Conservation (phyloP, 2,888 invertebrate genomes). For the Flexamia atlantica region DNA sequence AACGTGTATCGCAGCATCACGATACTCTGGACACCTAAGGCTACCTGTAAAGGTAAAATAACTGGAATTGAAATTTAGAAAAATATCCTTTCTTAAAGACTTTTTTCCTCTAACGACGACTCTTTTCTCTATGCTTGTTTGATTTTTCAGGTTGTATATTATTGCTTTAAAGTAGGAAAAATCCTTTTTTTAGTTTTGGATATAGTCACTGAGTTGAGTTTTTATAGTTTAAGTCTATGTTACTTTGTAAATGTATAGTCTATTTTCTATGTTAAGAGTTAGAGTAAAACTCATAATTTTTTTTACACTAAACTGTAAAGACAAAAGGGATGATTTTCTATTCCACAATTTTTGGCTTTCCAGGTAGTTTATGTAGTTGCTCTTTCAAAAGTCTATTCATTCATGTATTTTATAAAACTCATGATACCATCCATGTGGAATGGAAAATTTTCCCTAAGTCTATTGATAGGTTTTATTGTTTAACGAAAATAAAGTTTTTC, state of each 20-base stretch:
- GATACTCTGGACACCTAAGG: no score
- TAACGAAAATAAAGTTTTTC: constrained; percentile 58
- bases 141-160: no score
- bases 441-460: constrained; percentile 73
- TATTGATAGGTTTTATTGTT: constrained; percentile 72
- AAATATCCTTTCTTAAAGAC: no score
- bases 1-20: no score
- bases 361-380: constrained; percentile 48
- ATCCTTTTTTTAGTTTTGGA: not conserved
- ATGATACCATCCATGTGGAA: constrained; percentile 73
- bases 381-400: not conserved
- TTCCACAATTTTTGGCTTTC: constrained; percentile 73
- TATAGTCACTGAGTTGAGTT: constrained; percentile 22
- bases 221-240: constrained; percentile 28
- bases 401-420: not conserved
- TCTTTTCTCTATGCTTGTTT: no score
- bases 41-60: no score
- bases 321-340: constrained; percentile 74
- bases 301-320: constrained; percentile 56
- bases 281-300: constrained; percentile 21
- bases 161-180: not conserved
- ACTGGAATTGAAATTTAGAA: no score
- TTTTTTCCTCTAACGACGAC: no score
- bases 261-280: not conserved
- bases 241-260: constrained; percentile 5